phyloP scores from a whole-genome alignment of 2,888 invertebrate species.

The Cerastis leucographa region DNA sequence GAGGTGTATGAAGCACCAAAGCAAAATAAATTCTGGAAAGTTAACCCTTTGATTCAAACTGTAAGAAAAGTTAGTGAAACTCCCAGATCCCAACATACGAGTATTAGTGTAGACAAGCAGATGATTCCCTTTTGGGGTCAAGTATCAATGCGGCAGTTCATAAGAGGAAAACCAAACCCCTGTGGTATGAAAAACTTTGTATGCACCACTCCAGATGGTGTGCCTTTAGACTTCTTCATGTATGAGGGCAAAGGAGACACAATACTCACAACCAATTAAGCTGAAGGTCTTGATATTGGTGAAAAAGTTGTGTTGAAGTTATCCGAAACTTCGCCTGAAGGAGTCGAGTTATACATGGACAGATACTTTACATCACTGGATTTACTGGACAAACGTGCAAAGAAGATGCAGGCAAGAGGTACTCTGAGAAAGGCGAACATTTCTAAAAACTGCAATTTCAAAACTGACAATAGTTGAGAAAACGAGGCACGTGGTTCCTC shows the following conservation, averaged over 20 bases:
- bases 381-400: slow-evolving; percentile 26
- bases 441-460: slow-evolving; percentile 8
- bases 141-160: slow-evolving; percentile 20
- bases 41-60: not conserved
- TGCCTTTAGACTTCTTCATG: slow-evolving; percentile 4
- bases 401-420: slow-evolving; percentile 24
- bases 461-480: not conserved
- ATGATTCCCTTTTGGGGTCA: slow-evolving; percentile 22
- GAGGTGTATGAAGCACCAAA: no score
- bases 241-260: slow-evolving; percentile 7
- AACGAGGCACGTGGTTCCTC: slow-evolving; percentile 16
- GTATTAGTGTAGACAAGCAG: slow-evolving; percentile 8
- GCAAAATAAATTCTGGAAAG: no score
- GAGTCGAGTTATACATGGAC: not conserved
- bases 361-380: not conserved
- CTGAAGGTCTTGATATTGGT: slow-evolving; percentile 6
- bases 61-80: not conserved
- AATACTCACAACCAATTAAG: slow-evolving; percentile 3
- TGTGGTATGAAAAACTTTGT: slow-evolving; percentile 23
- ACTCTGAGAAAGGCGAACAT: not conserved
- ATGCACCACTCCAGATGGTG: slow-evolving; percentile 12
- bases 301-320: slow-evolving; percentile 15
- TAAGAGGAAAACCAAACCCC: slow-evolving; percentile 12
- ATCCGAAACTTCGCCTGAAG: not conserved
- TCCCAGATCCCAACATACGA: not conserved